Conservation (phyloP, 2,113 vertebrate species). For the Choloepus hoffmanni region DNA sequence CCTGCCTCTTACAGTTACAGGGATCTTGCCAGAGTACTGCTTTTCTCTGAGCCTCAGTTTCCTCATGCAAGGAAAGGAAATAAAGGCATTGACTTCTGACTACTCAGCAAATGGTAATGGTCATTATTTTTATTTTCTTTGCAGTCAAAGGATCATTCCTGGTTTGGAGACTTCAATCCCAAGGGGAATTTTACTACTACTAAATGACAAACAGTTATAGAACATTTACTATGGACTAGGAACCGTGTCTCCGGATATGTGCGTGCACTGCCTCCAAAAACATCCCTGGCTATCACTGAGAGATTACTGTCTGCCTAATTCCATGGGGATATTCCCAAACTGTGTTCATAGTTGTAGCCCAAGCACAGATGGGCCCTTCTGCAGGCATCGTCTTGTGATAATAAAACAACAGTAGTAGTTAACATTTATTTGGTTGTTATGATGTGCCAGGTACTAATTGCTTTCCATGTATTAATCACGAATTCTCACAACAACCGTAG, state of each 20-base stretch:
- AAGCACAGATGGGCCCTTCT: neutral
- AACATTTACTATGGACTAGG: neutral
- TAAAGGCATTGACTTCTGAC: neutral
- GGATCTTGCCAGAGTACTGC: neutral
- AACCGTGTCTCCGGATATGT: neutral
- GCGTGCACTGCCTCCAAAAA: neutral
- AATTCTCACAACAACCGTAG: neutral
- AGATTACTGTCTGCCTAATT: neutral
- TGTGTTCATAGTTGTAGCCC: neutral
- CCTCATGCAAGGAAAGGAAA: neutral
- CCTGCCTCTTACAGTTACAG: neutral
- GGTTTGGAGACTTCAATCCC: neutral
- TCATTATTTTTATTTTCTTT: neutral
- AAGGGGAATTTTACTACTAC: neutral
- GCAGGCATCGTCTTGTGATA: neutral
- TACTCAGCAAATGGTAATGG: neutral
- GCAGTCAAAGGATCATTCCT: neutral
- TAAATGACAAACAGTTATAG: neutral
- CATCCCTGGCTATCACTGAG: neutral
- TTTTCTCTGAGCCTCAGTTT: neutral
- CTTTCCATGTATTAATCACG: neutral
- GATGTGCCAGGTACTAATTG: neutral
- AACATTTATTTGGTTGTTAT: neutral
- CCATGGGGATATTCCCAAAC: neutral
- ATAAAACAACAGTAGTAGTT: neutral